Evolutionary conservation across 2,888 invertebrate species (phyloP).

Genomic region (Cantharis rustica): DNA sequence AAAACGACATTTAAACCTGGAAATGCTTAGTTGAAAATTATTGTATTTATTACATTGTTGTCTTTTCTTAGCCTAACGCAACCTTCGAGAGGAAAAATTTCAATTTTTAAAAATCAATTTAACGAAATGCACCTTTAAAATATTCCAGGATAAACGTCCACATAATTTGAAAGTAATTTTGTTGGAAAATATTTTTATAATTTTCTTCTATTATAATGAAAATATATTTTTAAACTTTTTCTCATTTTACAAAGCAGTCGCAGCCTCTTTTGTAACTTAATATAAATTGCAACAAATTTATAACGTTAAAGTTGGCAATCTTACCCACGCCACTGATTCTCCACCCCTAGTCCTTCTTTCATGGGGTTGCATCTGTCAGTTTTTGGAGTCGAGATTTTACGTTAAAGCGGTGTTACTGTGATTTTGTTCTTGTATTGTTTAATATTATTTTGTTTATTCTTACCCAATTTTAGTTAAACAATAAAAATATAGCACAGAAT

Average conservation of each 20-base stretch:
- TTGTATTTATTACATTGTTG: too few relatives aligned
- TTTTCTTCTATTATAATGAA: not conserved
- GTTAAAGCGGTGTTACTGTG: constrained; percentile 20
- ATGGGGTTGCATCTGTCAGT: constrained; percentile 58
- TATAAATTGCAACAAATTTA: not conserved
- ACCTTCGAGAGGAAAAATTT: too few relatives aligned
- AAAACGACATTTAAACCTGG: not conserved
- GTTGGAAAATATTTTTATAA: not conserved
- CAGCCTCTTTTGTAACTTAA: not conserved
- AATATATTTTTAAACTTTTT: not conserved
- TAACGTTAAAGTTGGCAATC: not conserved
- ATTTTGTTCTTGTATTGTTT: not conserved
- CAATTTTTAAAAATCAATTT: not conserved
- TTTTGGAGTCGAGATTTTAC: constrained; percentile 50
- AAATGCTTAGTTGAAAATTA: not conserved
- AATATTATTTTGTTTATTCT: not conserved
- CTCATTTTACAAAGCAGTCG: not conserved
- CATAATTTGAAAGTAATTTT: not conserved
- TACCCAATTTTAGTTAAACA: not conserved
- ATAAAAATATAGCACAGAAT: not conserved
- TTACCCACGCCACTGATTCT: constrained; percentile 43
- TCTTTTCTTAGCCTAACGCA: too few relatives aligned
- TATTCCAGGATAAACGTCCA: not conserved
- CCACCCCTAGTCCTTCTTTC: constrained; percentile 47
- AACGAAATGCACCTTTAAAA: not conserved